Evolutionary conservation across 2,113 vertebrate genomes (phyloP).

Genomic region (Thryonomys swinderianus): DNA sequence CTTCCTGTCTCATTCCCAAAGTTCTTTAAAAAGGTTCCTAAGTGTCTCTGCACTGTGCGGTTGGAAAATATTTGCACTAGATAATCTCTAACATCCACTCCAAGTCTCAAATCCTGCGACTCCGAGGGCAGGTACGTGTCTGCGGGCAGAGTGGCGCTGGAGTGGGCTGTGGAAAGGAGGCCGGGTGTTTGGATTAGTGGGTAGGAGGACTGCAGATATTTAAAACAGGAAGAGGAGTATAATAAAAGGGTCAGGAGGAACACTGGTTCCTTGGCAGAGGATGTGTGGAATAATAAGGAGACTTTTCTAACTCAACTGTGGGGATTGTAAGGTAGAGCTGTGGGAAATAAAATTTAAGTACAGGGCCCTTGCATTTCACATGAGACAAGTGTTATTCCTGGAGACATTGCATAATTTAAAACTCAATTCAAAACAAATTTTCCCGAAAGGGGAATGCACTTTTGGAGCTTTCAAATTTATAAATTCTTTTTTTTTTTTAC

Average conservation of each 20-base stretch:
- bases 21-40: background rate
- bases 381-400: conserved; percentile 77
- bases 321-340: conserved; percentile 57
- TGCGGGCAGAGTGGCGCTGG: background rate
- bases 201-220: conserved; percentile 65
- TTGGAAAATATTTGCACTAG: conserved; percentile 66
- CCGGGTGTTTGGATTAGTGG: conserved; percentile 64
- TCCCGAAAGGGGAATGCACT: conserved; percentile 35
- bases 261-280: conserved; percentile 66
- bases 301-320: conserved; percentile 60
- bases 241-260: conserved; percentile 63
- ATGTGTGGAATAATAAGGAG: conserved; percentile 67
- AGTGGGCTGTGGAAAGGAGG: conserved; percentile 41
- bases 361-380: conserved; percentile 62
- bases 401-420: conserved; percentile 68
- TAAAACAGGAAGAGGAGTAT: conserved; percentile 65
- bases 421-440: conserved; percentile 73
- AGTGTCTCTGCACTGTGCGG: conserved; percentile 1
- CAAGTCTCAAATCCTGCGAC: background rate
- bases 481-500: conserved; percentile 60
- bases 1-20: background rate
- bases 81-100: conserved; percentile 43
- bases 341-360: conserved; percentile 73
- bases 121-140: conserved; percentile 45
- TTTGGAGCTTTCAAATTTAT: conserved; percentile 53